Evolutionary conservation across 2,113 vertebrate species (phyloP).

Genomic region (Theristicus caerulescens): DNA sequence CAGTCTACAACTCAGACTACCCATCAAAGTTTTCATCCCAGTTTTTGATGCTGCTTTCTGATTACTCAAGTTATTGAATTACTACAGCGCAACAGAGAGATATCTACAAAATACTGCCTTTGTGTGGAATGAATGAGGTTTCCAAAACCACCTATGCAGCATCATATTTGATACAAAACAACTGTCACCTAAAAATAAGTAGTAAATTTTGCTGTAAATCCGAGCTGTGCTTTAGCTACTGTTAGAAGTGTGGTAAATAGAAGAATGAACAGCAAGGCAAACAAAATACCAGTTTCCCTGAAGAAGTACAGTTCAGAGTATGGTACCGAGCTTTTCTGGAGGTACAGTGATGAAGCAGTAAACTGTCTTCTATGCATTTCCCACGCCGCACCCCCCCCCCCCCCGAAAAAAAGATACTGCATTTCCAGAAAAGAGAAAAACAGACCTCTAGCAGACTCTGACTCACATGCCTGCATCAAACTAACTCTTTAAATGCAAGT

Average conservation of each 20-base stretch:
- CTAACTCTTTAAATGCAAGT: neutral
- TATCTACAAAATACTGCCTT: neutral
- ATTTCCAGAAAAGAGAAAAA: neutral
- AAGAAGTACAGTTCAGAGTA: neutral
- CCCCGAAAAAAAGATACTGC: neutral
- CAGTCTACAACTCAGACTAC: neutral
- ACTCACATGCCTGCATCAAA: neutral
- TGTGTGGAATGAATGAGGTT: neutral
- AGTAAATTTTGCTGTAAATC: neutral
- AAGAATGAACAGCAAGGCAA: neutral
- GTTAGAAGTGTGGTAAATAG: neutral
- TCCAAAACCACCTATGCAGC: neutral
- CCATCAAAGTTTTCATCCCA: neutral
- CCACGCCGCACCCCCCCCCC: no score
- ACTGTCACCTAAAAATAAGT: neutral
- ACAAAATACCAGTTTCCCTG: neutral
- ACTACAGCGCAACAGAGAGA: neutral
- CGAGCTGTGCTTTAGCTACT: neutral
- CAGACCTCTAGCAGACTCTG: neutral
- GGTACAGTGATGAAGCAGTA: neutral
- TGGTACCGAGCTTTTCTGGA: neutral
- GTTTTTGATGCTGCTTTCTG: neutral
- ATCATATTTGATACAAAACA: neutral
- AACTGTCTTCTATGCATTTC: neutral
- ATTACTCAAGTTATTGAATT: neutral